Conservation (phyloP, 2,888 invertebrate genomes). For the Perithous albicinctus region DNA sequence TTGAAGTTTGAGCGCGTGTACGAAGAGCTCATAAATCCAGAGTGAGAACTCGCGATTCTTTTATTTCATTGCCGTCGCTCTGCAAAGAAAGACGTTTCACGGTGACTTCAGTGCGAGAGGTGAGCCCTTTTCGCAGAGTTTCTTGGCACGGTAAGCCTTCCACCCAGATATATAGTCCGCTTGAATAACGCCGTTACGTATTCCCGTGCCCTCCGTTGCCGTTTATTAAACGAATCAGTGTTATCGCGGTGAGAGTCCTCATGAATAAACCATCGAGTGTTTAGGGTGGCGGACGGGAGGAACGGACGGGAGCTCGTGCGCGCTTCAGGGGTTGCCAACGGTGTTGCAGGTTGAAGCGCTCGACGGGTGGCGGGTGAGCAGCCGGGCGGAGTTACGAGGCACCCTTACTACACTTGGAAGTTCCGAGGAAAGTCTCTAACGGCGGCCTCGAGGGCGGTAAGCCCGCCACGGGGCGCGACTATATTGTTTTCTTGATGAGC, state of each 20-base stretch:
- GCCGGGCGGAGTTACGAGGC: constrained; percentile 51
- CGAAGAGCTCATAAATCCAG: constrained; percentile 46
- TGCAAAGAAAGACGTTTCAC: constrained; percentile 1
- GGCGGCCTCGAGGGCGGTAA: constrained; percentile 75
- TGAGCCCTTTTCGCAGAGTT: constrained; percentile 63
- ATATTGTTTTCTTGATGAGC: constrained; percentile 85
- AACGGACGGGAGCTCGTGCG: constrained; percentile 22
- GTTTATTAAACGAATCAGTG: constrained; percentile 85
- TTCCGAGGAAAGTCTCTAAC: constrained; percentile 72
- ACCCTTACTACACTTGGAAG: constrained; percentile 52
- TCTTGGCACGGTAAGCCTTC: constrained; percentile 80
- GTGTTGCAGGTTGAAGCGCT: constrained; percentile 49
- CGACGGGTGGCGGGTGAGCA: constrained; percentile 44
- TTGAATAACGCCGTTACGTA: constrained; percentile 80
- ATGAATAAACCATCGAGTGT: constrained; percentile 85
- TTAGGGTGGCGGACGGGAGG: constrained; percentile 72
- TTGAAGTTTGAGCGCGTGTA: neutral
- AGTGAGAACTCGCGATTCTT: constrained; percentile 40
- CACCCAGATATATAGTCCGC: constrained; percentile 81
- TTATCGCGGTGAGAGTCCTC: constrained; percentile 83
- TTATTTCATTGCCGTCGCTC: constrained; percentile 43
- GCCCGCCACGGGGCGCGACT: constrained; percentile 83
- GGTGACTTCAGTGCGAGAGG: neutral
- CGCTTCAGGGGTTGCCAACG: constrained; percentile 16
- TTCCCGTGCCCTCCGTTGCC: constrained; percentile 69